Evolutionary conservation across 2,888 invertebrate genomes (phyloP), one percentile per base, ranked within the genome.

Genomic region (Scaptomyza parva): DNA sequence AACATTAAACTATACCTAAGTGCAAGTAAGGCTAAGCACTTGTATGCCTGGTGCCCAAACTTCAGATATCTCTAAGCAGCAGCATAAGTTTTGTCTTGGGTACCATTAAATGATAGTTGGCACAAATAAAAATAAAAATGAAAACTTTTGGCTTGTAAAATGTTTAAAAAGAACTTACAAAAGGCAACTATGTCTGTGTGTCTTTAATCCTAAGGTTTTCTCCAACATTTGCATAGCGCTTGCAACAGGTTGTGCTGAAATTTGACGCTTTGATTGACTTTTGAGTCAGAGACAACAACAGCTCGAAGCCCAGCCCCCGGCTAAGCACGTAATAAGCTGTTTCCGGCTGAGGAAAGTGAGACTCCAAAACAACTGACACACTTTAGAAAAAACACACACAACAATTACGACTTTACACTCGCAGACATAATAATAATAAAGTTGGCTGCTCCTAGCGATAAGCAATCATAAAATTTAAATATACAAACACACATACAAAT

Each of bases 351-450:
- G 44, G 60, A 59, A 53, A 60, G 51, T 57, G 40, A 40, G 43
- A 45, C 66, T 63, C 77, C 58, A 71, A 66, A 51, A 28, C 18
- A 22, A 24, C 59, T 70, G 70, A 64, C 70, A 68, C 64, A 74
- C 68, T 70, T 78, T 30, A 60, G 59, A 39, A 17, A 17, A 14
- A n/a, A 54, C 24, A 52, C 4, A 43, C 64, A 71, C 55, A 76
- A 70, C 61, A 80, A 86, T 73, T 73, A 77, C 69, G 61, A 67
- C 62, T 76, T 83, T 70, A 65, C 84, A 86, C 81, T 77, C 51
- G 50, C 47, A 40, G 41, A 12, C 66, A 45, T 24, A 45, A 67
- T 67, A 64, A 80, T 60, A 63, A 77, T 70, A 48, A 57, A 48
- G 54, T 44, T 17, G 52, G 48, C 45, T 37, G 47, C 60, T 48